Base-by-base conservation (phyloP, 2,113 vertebrate species). In the Regulus satrapa region DNA sequence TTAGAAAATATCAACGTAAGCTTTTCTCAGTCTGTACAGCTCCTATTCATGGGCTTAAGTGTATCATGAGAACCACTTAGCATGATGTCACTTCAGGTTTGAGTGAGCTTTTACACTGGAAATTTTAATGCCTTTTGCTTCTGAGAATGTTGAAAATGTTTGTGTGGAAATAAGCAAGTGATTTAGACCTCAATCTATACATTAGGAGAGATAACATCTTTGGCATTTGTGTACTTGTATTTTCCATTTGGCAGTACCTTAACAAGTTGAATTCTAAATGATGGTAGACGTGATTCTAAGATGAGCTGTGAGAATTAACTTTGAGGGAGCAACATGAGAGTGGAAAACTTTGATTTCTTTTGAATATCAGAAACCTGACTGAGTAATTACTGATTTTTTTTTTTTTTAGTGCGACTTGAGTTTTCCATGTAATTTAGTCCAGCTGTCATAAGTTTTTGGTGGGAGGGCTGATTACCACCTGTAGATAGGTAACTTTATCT, bases 1-100 rank as follows among this genome's bases (percentile, higher is more conserved):
- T 98, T 99, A 97, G 98, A 98, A 97, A 98, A 99, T 96, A 98
- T 95, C 95, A 98, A 95, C 71, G 99, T 99, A 98, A 99, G 99
- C 95, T 87, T 94, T 89, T 79, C 75, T 95, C 74, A 61, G 52
- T 85, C 46, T 85, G 15, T 82, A 20, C 25, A 72, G 67, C 55
- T 85, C 24, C 7, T 82, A 1, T 26, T 43, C 20, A 6, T 76
- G 56, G 67, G 34, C 40, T 77, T 72, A 61, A 92, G 25, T 40
- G 48, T 75, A 2, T 63, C 12, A 19, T 54, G 72, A 71, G 80
- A 96, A 49, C 25, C 3, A 0, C 36, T n/a, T 31, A 73, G 54
- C 5, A 3, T 69, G 23, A 72, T 94, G 75, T 24, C 63, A 77
- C 51, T 83, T 36, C 21, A 29, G 40, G 17, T 71, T 88, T 74